phyloP scores from a whole-genome alignment of 2,888 invertebrate genomes.

The Tinea semifulvella region DNA sequence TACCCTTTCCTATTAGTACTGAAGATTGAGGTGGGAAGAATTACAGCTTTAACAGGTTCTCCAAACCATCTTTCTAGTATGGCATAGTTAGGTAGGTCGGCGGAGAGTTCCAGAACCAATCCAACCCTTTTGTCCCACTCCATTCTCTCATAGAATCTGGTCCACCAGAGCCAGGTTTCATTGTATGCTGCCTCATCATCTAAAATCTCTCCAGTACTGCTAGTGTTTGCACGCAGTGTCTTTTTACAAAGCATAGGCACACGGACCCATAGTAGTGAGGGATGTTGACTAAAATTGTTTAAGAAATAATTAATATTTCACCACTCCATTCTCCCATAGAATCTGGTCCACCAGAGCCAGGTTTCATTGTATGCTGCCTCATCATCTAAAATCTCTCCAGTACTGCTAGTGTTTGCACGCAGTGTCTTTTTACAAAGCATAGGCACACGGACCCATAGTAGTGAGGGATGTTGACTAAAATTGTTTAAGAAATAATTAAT shows the following conservation, averaged over 20 bases:
- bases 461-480: slow-evolving; percentile 47
- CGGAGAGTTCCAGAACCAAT: slow-evolving; percentile 81
- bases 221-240: slow-evolving; percentile 28
- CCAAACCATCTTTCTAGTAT: slow-evolving; percentile 89
- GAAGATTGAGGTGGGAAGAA: slow-evolving; percentile 85
- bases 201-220: slow-evolving; percentile 42
- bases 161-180: slow-evolving; percentile 87
- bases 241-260: slow-evolving; percentile 69
- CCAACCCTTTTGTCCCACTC: slow-evolving; percentile 69
- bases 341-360: slow-evolving; percentile 85
- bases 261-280: slow-evolving; percentile 71
- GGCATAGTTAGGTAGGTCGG: slow-evolving; percentile 78
- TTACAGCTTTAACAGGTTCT: slow-evolving; percentile 88
- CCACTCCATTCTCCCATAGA: slow-evolving; percentile 68
- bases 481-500: no score
- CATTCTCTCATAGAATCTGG: slow-evolving; percentile 70
- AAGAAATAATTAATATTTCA: no score
- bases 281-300: slow-evolving; percentile 45
- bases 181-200: slow-evolving; percentile 55
- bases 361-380: slow-evolving; percentile 68
- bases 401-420: slow-evolving; percentile 31
- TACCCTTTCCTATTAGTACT: slow-evolving; percentile 91
- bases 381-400: slow-evolving; percentile 43
- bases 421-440: slow-evolving; percentile 54
- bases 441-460: slow-evolving; percentile 76